These are phyloP conservation scores for Caenorhabditis elegans DNA, from an alignment of 1,140 invertebrate species.

Conservation along the genomic window DNA sequence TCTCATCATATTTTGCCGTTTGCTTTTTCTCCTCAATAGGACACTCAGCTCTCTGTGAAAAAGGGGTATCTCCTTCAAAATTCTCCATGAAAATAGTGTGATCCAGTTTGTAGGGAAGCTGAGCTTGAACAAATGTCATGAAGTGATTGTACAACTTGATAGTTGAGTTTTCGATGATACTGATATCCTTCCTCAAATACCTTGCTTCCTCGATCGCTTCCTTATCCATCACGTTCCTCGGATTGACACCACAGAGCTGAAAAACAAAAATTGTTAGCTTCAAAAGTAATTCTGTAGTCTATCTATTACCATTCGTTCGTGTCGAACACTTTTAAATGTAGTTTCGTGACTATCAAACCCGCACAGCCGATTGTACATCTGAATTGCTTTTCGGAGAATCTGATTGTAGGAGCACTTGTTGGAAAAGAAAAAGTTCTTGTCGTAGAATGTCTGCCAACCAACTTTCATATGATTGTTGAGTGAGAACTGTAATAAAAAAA, in stretches of 20 bases:
- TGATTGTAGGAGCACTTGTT: constrained; percentile 16
- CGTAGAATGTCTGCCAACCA: constrained; percentile 26
- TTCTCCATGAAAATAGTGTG: background rate
- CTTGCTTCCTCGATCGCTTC: background rate
- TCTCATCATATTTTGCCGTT: background rate
- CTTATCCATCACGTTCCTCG: background rate
- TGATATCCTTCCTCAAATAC: background rate
- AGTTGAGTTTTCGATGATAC: background rate
- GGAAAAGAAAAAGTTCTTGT: background rate
- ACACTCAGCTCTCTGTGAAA: no score
- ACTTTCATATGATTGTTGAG: constrained; percentile 4
- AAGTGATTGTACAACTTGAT: background rate
- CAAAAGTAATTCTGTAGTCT: background rate
- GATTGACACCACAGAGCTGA: background rate
- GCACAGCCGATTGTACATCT: background rate
- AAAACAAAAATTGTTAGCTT: background rate
- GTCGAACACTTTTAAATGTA: background rate
- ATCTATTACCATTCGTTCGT: background rate
- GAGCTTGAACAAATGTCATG: background rate
- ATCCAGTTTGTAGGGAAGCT: background rate
- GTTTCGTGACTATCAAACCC: no score
- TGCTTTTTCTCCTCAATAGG: background rate
- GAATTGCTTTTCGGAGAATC: background rate
- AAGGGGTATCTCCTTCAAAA: background rate
- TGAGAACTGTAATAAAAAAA: background rate